These are phyloP conservation scores for Pitangus sulphuratus DNA, from an alignment of 2,797 vertebrate species.

Conservation along the genomic window DNA sequence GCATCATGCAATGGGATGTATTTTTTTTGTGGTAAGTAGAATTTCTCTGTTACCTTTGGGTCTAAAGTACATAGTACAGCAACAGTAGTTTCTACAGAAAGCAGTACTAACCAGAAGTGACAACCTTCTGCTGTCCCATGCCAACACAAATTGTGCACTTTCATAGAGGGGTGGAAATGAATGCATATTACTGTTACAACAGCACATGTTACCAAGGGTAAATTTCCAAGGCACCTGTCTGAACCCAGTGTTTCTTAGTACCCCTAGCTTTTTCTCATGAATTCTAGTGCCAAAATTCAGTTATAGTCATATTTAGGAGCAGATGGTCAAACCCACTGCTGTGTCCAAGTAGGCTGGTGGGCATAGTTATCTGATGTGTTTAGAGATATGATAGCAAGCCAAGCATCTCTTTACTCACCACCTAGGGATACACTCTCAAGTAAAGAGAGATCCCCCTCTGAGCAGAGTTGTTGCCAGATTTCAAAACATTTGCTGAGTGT, in stretches of 20 bases:
- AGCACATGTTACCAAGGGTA: slow-evolving; percentile 42
- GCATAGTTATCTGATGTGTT: slow-evolving; percentile 73
- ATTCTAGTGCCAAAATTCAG: slow-evolving; percentile 69
- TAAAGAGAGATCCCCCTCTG: slow-evolving; percentile 53
- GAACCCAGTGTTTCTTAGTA: slow-evolving; percentile 64
- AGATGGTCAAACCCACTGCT: slow-evolving; percentile 78
- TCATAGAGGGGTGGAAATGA: background rate
- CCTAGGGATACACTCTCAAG: slow-evolving; percentile 61
- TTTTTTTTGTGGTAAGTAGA: background rate
- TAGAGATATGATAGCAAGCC: slow-evolving; percentile 61
- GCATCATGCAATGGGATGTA: background rate
- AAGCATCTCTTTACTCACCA: slow-evolving; percentile 66
- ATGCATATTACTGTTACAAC: slow-evolving; percentile 28
- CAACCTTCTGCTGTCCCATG: background rate
- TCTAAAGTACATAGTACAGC: background rate
- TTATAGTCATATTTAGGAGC: slow-evolving; percentile 72
- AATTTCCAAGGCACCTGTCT: slow-evolving; percentile 66
- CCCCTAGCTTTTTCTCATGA: slow-evolving; percentile 45
- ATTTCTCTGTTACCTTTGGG: background rate
- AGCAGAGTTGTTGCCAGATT: slow-evolving; percentile 21
- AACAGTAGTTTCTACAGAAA: slow-evolving; percentile 6
- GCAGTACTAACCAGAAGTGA: slow-evolving; percentile 45
- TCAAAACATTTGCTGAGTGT: slow-evolving; percentile 48
- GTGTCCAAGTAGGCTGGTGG: slow-evolving; percentile 76
- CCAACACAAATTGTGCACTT: slow-evolving; percentile 20